These are phyloP conservation scores for Plutomurus gul DNA, from an alignment of 1,140 invertebrate genomes.

Conservation along the genomic window DNA sequence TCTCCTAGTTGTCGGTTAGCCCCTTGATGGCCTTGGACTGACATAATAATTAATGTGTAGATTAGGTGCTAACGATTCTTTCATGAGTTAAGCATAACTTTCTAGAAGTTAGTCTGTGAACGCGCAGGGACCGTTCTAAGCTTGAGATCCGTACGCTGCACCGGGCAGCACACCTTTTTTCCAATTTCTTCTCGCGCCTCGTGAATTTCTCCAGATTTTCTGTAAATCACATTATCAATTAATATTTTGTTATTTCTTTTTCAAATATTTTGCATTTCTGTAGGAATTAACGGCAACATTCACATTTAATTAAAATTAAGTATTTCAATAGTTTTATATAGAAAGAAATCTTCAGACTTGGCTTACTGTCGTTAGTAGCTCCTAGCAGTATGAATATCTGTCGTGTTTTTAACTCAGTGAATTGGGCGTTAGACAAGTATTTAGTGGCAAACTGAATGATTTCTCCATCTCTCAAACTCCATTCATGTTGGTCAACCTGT, in stretches of 20 bases:
- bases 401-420: conserved; percentile 45
- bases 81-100: conserved; percentile 42
- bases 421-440: conserved; percentile 53
- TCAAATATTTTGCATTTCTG: not conserved
- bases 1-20: not conserved
- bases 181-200: conserved; percentile 53
- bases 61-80: conserved; percentile 38
- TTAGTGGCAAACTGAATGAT: conserved; percentile 53
- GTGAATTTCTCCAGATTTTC: conserved; percentile 55
- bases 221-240: conserved; percentile 2
- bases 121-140: conserved; percentile 47
- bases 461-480: conserved; percentile 46
- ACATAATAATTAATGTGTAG: too few species aligned
- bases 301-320: too few species aligned
- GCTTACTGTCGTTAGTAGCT: conserved; percentile 55
- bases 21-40: not conserved
- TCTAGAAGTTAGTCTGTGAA: conserved; percentile 41
- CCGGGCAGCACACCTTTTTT: conserved; percentile 44
- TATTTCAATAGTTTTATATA: too few species aligned
- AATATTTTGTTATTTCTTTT: not conserved
- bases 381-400: conserved; percentile 54
- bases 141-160: conserved; percentile 47
- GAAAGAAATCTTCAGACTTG: not conserved
- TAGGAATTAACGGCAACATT: too few species aligned
- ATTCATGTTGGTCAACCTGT: conserved; percentile 51